Percentiles rank a stretch among this genome's conserved stretches.
phyloP scores from a whole-genome alignment of 2,888 invertebrate genomes.

The Cerceris rybyensis region DNA sequence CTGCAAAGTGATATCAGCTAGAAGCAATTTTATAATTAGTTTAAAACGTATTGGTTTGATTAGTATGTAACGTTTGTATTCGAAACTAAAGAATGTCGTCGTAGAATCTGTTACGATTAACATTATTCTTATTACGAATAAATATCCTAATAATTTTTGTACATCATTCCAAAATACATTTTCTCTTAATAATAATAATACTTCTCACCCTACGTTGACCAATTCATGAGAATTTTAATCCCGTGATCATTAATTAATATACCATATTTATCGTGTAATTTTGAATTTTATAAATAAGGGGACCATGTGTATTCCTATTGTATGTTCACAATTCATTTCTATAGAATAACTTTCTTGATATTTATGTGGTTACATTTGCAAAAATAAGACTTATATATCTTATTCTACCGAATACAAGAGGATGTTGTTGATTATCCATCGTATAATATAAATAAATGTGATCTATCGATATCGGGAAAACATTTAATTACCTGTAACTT shows the following conservation, averaged over 20 bases:
- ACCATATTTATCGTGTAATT: conserved; percentile 34
- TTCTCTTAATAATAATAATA: conserved; percentile 26
- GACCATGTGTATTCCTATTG: conserved; percentile 56
- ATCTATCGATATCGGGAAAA: conserved; percentile 19
- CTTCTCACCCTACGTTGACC: conserved; percentile 41
- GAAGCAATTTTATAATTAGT: conserved; percentile 18
- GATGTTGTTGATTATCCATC: conserved; percentile 28
- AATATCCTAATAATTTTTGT: conserved; percentile 51
- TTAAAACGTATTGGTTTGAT: conserved; percentile 23
- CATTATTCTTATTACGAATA: conserved; percentile 38
- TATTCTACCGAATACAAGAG: conserved; percentile 57
- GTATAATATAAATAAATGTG: conserved; percentile 14
- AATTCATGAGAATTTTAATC: conserved; percentile 27
- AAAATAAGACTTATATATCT: conserved; percentile 12
- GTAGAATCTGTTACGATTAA: conserved; percentile 20
- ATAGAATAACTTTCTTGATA: conserved; percentile 29
- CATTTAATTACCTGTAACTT: conserved; percentile 49
- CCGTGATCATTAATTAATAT: conserved; percentile 21
- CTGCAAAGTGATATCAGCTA: conserved; percentile 30
- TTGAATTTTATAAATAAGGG: conserved; percentile 52
- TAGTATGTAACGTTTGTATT: conserved; percentile 8
- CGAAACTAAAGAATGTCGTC: conserved; percentile 18
- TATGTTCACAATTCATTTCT: conserved; percentile 31
- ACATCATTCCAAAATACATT: conserved; percentile 53
- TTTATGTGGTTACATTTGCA: conserved; percentile 4